phyloP scores from a whole-genome alignment of 2,888 invertebrate species.

The Nineta flava region DNA sequence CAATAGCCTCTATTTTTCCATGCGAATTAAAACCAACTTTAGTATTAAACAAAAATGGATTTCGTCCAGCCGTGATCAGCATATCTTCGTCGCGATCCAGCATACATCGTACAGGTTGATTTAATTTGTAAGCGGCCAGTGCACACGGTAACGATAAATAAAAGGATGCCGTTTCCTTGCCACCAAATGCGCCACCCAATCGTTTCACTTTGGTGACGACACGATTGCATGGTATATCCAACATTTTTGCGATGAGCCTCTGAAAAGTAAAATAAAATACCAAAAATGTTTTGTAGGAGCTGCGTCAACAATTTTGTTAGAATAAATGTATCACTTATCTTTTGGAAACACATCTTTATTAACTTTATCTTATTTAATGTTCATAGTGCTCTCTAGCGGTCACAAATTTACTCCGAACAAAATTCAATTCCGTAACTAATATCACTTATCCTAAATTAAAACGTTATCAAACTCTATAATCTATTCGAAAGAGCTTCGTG shows the following conservation, averaged over 20 bases:
- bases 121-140: slow-evolving; percentile 63
- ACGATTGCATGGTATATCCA: slow-evolving; percentile 57
- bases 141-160: slow-evolving; percentile 57
- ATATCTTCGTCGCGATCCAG: slow-evolving; percentile 92
- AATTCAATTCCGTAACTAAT: no score
- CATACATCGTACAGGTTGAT: slow-evolving; percentile 70
- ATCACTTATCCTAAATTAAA: no score
- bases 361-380: no score
- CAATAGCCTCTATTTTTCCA: slow-evolving; percentile 59
- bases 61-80: slow-evolving; percentile 72
- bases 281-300: background rate
- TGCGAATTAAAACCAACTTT: slow-evolving; percentile 62
- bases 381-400: no score
- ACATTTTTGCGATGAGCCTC: slow-evolving; percentile 49
- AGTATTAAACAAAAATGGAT: slow-evolving; percentile 77
- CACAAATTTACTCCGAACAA: no score
- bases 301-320: no score
- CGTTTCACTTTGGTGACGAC: slow-evolving; percentile 68
- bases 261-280: slow-evolving; percentile 25
- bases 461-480: no score
- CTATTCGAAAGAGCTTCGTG: no score
- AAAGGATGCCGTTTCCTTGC: slow-evolving; percentile 69
- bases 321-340: no score
- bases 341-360: background rate
- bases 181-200: slow-evolving; percentile 91